A percentile compares a stretch with the other conserved stretches of the same genome.
Evolutionary conservation across 1,140 invertebrate species (phyloP).

Genomic region (Drosophila busckii): DNA sequence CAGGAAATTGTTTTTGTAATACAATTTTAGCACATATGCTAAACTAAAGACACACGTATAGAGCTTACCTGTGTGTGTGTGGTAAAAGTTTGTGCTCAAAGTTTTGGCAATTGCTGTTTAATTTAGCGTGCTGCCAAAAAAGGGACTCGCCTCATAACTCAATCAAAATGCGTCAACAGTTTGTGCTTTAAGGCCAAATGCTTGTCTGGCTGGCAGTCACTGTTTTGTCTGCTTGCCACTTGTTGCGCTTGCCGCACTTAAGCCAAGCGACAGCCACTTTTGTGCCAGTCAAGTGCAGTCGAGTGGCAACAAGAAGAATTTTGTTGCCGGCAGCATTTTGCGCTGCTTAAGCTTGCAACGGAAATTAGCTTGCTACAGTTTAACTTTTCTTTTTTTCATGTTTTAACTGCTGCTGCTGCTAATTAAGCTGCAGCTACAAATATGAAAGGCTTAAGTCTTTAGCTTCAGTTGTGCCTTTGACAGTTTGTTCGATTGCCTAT

Average conservation of each 20-base stretch:
- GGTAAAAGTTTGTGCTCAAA: constrained; percentile 54
- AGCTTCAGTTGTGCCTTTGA: constrained; percentile 48
- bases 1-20: constrained; percentile 44
- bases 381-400: constrained; percentile 3
- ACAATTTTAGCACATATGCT: constrained; percentile 39
- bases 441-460: constrained; percentile 35
- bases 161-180: constrained; percentile 56
- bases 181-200: too few species aligned
- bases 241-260: constrained; percentile 51
- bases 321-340: constrained; percentile 19
- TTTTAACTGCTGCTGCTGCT: constrained; percentile 2
- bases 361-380: constrained; percentile 43
- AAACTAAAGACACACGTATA: constrained; percentile 12
- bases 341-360: constrained; percentile 18
- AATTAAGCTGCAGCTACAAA: constrained; percentile 47
- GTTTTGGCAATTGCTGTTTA: constrained; percentile 76
- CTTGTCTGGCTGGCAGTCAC: too few species aligned
- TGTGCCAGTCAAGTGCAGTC: constrained; percentile 55
- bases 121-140: constrained; percentile 56
- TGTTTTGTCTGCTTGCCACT: constrained; percentile 34
- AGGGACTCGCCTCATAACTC: constrained; percentile 45
- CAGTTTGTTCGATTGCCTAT: constrained; percentile 48
- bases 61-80: not conserved
- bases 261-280: constrained; percentile 49
- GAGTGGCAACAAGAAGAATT: constrained; percentile 28